phyloP scores from a whole-genome alignment of 2,888 invertebrate species.

The Ochropacha duplaris region DNA sequence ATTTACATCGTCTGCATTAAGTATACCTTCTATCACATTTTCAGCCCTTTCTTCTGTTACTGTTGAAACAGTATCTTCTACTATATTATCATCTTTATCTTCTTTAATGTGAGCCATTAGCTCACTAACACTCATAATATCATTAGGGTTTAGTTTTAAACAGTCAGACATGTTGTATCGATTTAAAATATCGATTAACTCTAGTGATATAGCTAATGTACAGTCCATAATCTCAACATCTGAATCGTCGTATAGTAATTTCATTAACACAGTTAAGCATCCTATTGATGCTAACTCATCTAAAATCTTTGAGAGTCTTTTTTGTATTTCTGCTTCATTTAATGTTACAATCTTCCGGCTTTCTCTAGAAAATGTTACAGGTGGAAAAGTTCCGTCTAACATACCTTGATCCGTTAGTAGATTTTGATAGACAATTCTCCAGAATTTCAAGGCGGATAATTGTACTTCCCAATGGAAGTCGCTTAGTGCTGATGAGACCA shows the following conservation, averaged over 20 bases:
- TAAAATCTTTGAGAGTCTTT: conserved; percentile 85
- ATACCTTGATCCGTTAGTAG: conserved; percentile 90
- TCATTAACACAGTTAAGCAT: conserved; percentile 87
- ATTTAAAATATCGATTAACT: conserved; percentile 79
- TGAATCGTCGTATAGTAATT: conserved; percentile 86
- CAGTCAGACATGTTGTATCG: conserved; percentile 78
- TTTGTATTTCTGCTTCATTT: conserved; percentile 85
- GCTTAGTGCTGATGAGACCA: conserved; percentile 85
- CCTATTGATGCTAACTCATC: conserved; percentile 86
- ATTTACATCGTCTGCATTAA: conserved; percentile 84
- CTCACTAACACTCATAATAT: conserved; percentile 47
- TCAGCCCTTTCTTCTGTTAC: conserved; percentile 49
- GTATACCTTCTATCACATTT: conserved; percentile 86
- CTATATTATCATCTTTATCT: conserved; percentile 29
- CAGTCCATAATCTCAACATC: conserved; percentile 88
- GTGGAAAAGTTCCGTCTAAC: conserved; percentile 91
- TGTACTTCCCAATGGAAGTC: conserved; percentile 94
- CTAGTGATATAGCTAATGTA: conserved; percentile 80
- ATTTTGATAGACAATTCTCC: conserved; percentile 86
- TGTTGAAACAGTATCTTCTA: conserved; percentile 32
- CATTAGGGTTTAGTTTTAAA: conserved; percentile 46
- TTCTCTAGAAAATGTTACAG: conserved; percentile 90
- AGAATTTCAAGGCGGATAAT: conserved; percentile 87
- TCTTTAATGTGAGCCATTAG: conserved; percentile 46
- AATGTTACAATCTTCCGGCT: conserved; percentile 89